phyloP scores from a whole-genome alignment of 2,797 vertebrate species.

The Oreonectes daqikongensis region DNA sequence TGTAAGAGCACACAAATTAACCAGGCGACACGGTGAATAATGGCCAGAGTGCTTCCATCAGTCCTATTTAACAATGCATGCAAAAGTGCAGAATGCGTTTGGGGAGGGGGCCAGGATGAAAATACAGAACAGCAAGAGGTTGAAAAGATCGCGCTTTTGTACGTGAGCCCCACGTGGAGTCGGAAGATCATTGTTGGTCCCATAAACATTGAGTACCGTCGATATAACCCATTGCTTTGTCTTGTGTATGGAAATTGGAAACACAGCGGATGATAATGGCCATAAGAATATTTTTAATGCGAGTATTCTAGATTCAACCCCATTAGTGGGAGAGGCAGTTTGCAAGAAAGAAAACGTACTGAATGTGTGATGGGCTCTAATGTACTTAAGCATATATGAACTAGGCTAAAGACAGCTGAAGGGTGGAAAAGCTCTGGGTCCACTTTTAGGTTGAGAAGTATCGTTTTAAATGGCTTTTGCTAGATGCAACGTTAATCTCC shows the following conservation, averaged over 20 bases:
- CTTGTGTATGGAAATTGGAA: constrained; percentile 34
- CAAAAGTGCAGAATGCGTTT: constrained; percentile 64
- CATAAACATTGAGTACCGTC: constrained; percentile 20
- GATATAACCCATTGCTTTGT: constrained; percentile 27
- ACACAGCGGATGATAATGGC: constrained; percentile 26
- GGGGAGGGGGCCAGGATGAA: constrained; percentile 14
- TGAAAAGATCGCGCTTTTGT: constrained; percentile 34
- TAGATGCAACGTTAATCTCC: constrained; percentile 22
- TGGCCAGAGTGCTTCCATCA: constrained; percentile 74
- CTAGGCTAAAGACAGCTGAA: constrained; percentile 37
- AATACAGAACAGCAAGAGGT: constrained; percentile 52
- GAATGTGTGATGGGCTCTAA: constrained; percentile 47
- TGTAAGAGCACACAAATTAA: constrained; percentile 85
- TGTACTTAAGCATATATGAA: constrained; percentile 41
- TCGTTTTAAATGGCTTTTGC: constrained; percentile 27
- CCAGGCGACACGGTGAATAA: constrained; percentile 78
- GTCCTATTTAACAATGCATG: constrained; percentile 82
- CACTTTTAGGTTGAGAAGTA: constrained; percentile 17
- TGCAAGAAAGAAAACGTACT: constrained; percentile 38
- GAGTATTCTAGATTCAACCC: constrained; percentile 42
- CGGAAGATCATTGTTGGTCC: constrained; percentile 11
- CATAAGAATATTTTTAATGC: constrained; percentile 21
- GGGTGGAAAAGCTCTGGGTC: constrained; percentile 39
- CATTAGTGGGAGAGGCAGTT: constrained; percentile 53
- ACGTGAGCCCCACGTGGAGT: constrained; percentile 21